Conservation (phyloP, 2,113 vertebrate species). For the Phodopus roborovskii region DNA sequence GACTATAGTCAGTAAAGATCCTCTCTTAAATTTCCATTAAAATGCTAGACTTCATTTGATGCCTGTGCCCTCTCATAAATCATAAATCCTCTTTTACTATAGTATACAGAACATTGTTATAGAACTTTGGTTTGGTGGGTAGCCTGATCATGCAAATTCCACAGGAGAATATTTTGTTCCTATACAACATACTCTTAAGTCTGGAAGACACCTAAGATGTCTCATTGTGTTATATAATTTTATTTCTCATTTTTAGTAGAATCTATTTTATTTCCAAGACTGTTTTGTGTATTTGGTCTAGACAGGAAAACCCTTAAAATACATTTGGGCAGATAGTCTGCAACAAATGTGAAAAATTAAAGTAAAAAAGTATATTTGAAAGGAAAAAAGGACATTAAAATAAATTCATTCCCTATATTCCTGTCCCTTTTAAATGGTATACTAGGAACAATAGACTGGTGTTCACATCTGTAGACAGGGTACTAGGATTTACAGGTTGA, state of each 20-base stretch:
- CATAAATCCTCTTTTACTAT: background rate
- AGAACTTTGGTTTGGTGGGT: background rate
- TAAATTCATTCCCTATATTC: fast-evolving
- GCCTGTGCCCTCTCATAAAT: background rate
- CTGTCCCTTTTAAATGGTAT: background rate
- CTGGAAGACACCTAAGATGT: background rate
- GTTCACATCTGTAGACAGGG: background rate
- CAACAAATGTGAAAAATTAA: background rate
- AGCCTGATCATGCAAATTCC: background rate
- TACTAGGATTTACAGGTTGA: background rate
- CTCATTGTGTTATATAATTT: background rate
- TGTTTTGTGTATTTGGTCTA: background rate
- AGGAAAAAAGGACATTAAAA: background rate
- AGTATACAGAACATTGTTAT: background rate
- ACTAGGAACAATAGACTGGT: background rate
- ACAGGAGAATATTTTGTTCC: background rate
- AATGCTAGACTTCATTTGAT: background rate
- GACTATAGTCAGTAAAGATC: background rate
- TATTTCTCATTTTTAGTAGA: background rate
- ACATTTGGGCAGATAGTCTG: background rate
- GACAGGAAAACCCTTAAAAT: background rate
- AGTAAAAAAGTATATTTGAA: background rate
- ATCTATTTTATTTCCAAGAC: background rate
- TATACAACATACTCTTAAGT: background rate
- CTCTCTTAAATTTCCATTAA: background rate